Base-by-base conservation (phyloP, 2,888 invertebrate genomes). In the Tuberolachnus salignus region DNA sequence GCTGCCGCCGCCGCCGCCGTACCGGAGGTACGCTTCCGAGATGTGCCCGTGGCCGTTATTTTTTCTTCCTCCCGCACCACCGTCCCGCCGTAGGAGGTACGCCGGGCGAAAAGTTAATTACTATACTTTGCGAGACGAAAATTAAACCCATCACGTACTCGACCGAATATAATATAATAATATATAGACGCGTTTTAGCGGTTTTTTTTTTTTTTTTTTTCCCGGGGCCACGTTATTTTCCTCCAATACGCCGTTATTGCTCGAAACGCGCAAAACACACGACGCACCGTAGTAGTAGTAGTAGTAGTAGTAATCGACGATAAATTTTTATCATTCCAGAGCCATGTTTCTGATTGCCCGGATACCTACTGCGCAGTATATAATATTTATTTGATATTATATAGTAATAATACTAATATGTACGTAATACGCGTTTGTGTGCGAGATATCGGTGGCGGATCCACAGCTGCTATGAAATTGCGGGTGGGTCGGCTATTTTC, bases 101-200 rank as follows among this genome's bases (percentile, higher is more conserved):
- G 71, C 21, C 59, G n/a, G 51, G 57, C 46, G 66, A 66, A 64
- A 66, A 75, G 74, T 75, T 75, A 75, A 75, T 75, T 75, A 75
- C 75, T 67, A 61, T 71, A 74, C 74, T 74, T 66, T 44, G 74
- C 55, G 16, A 23, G 74, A 74, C 74, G 74, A 64, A 74, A 74
- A 75, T 75, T 75, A 66, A 75, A 75, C 66, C 74, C 66, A 46
- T 75, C 74, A 75, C 74, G 74, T 75, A 75, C 74, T 66, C 74
- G 71, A 72, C 71, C 71, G 59, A 55, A 19, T 55, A 42, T 57
- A 57, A 53, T 53, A 66, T 34, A 4, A 3, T 34, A 4, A 34
- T 34, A 34, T 34, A 34, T 34, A 34, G 34, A 34, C 34, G n/a
- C 8, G 42, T 16, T 26, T 61, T 34, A 26, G 2, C 19, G 16